A percentile compares a stretch with the other conserved stretches of the same genome.
These are phyloP conservation scores for Mesoclemmys tuberculata DNA, from an alignment of 2,113 vertebrate genomes.

Conservation along the genomic window DNA sequence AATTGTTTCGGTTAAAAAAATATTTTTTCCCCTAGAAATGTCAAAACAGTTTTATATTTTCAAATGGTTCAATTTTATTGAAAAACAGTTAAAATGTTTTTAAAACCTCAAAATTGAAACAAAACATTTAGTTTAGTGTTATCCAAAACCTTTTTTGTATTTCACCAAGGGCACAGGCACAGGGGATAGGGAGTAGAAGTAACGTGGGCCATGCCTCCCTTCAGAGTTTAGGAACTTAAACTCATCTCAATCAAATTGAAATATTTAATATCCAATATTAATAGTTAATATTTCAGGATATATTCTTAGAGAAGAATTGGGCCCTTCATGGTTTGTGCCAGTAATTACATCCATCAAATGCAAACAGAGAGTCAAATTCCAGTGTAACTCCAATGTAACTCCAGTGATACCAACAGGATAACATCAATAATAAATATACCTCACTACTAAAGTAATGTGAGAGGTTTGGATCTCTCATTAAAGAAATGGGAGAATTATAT, in stretches of 20 bases:
- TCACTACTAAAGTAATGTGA: background rate
- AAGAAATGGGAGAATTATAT: background rate
- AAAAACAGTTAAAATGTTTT: too few relatives aligned
- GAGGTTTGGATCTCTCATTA: background rate
- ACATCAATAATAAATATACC: background rate
- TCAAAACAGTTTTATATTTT: too few relatives aligned
- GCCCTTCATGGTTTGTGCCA: background rate
- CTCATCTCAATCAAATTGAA: background rate
- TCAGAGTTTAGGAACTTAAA: background rate
- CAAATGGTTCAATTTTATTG: too few relatives aligned
- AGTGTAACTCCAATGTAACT: background rate
- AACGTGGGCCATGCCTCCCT: rapidly evolving
- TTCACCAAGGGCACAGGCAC: background rate
- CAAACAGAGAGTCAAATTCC: background rate
- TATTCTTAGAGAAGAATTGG: background rate
- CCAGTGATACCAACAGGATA: background rate
- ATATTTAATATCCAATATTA: background rate
- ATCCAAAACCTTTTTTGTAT: background rate
- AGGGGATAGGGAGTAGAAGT: background rate
- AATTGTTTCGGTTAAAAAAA: too few relatives aligned
- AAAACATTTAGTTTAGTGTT: too few relatives aligned
- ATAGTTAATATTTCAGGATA: background rate
- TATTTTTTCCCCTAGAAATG: too few relatives aligned
- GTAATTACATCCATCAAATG: background rate
- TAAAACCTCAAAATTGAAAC: too few relatives aligned